These are phyloP conservation scores for Nyctibius bracteatus DNA, from an alignment of 2,113 vertebrate species.

Conservation along the genomic window DNA sequence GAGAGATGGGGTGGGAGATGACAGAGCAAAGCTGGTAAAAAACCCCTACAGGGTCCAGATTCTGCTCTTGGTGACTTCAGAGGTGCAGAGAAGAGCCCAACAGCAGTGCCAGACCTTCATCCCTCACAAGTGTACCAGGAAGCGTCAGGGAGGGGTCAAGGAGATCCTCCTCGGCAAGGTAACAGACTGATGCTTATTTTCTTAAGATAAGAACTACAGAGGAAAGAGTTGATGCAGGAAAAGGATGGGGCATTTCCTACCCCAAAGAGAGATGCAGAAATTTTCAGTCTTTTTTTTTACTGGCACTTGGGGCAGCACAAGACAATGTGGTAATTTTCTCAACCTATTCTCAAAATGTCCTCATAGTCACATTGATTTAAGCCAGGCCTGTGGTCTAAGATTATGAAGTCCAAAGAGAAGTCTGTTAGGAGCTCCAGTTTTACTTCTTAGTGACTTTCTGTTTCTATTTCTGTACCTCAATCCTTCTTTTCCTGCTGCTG, in stretches of 20 bases:
- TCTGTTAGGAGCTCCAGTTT: not conserved
- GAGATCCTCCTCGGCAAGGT: not conserved
- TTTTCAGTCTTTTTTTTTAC: not conserved
- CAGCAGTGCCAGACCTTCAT: not conserved
- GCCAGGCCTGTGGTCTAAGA: not conserved
- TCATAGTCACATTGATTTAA: not conserved
- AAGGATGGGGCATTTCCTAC: not conserved
- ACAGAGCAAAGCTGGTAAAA: not conserved
- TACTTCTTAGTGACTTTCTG: not conserved
- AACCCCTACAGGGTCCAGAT: not conserved
- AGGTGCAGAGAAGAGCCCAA: not conserved
- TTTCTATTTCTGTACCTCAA: not conserved
- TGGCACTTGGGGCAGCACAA: not conserved
- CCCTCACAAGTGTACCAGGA: not conserved
- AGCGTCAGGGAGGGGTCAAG: not conserved
- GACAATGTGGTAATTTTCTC: not conserved
- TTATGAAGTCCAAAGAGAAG: not conserved
- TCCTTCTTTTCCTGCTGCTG: not conserved
- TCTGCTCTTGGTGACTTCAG: not conserved
- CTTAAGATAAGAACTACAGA: not conserved
- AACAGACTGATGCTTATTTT: not conserved
- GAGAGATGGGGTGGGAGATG: rapidly evolving
- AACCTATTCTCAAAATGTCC: not conserved
- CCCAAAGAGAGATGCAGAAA: not conserved
- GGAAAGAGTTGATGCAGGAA: not conserved